Percentiles rank a stretch among this genome's conserved stretches.
phyloP scores from a whole-genome alignment of 2,888 invertebrate species.

The Pinctada fucata region DNA sequence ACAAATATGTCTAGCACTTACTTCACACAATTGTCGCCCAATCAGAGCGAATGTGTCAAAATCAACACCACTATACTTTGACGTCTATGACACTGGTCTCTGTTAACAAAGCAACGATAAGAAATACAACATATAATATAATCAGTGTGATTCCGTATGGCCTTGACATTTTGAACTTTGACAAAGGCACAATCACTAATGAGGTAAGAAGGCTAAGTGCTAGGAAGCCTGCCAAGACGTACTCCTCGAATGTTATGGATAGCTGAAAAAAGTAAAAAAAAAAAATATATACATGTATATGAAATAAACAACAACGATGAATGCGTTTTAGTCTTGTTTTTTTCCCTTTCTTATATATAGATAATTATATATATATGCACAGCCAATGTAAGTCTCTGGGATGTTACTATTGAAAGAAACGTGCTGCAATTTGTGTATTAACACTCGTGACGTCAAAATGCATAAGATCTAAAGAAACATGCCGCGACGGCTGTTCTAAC shows the following conservation, averaged over 20 bases:
- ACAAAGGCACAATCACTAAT: constrained; percentile 78
- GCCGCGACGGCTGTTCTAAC: too few species aligned
- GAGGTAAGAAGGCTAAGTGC: constrained; percentile 77
- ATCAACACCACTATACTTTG: not conserved
- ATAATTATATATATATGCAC: too few species aligned
- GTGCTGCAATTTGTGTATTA: too few species aligned
- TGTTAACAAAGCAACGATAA: constrained; percentile 79
- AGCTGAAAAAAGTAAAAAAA: constrained; percentile 62
- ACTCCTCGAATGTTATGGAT: constrained; percentile 77
- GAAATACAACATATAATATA: constrained; percentile 78
- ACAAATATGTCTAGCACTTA: too few species aligned
- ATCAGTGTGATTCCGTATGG: constrained; percentile 79
- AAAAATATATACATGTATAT: not conserved
- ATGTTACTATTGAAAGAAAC: too few species aligned
- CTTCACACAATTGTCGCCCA: too few species aligned
- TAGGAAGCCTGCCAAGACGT: constrained; percentile 78
- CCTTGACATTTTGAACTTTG: constrained; percentile 78
- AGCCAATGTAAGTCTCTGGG: too few species aligned
- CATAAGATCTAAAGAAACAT: too few species aligned
- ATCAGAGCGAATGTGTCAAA: too few species aligned
- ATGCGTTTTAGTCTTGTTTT: not conserved
- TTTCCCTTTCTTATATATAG: too few species aligned
- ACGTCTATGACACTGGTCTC: constrained; percentile 74
- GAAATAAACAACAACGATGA: not conserved
- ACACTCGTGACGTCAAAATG: too few species aligned